A percentile compares a stretch with the other conserved stretches of the same genome.
These are phyloP conservation scores for Neelides sp. DNA, from an alignment of 1,140 invertebrate genomes.

Conservation along the genomic window DNA sequence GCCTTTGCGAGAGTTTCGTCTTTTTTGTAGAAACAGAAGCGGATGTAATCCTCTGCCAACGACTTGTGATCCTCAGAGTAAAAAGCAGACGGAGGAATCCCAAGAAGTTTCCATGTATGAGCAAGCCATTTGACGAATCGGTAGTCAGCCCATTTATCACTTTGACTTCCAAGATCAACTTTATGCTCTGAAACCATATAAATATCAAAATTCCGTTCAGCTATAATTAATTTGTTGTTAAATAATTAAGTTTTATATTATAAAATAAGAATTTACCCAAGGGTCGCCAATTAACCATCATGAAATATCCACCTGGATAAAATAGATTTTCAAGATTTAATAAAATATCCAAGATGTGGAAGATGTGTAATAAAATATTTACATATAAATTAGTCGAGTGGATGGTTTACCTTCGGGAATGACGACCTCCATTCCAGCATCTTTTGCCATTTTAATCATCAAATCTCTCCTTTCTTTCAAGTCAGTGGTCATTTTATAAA, in stretches of 20 bases:
- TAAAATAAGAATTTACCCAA: slow-evolving; percentile 42
- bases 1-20: slow-evolving; percentile 27
- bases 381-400: too few species aligned
- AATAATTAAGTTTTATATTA: too few species aligned
- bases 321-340: too few species aligned
- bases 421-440: slow-evolving; percentile 56
- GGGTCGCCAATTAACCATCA: slow-evolving; percentile 82
- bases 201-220: too few species aligned
- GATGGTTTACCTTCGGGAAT: slow-evolving; percentile 87
- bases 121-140: slow-evolving; percentile 91
- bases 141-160: slow-evolving; percentile 67
- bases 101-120: slow-evolving; percentile 80
- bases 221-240: too few species aligned
- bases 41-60: slow-evolving; percentile 72
- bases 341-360: too few species aligned
- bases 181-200: slow-evolving; percentile 18
- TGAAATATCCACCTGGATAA: slow-evolving; percentile 97
- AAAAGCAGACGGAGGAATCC: slow-evolving; percentile 89
- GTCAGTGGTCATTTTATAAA: slow-evolving; percentile 24
- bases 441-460: slow-evolving; percentile 9
- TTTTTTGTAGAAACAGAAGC: slow-evolving; percentile 37
- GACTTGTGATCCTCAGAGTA: slow-evolving; percentile 69
- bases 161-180: slow-evolving; percentile 39
- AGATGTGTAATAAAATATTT: too few species aligned
- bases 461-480: slow-evolving; percentile 24